Evolutionary conservation across 1,140 invertebrate genomes (phyloP).

Genomic region (Aporrectodea caliginosa): DNA sequence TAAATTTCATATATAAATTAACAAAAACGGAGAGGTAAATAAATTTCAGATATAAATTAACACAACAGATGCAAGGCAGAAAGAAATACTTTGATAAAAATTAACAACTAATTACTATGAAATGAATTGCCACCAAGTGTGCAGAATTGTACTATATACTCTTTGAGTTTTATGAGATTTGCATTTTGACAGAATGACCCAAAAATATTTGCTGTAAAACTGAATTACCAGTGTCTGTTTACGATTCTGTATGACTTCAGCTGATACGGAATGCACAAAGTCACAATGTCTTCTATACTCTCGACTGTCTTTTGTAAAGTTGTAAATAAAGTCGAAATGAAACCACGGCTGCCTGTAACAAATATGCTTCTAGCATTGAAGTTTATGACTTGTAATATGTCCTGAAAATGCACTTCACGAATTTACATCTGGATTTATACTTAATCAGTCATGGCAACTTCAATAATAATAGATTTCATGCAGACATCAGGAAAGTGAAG

Average conservation of each 20-base stretch:
- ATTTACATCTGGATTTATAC: background rate
- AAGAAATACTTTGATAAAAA: too few relatives aligned
- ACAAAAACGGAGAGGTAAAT: too few relatives aligned
- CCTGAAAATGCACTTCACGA: too few relatives aligned
- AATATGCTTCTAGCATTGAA: too few relatives aligned
- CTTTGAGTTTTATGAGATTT: background rate
- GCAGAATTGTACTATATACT: too few relatives aligned
- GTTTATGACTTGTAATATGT: too few relatives aligned
- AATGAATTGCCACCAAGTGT: too few relatives aligned
- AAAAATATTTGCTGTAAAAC: background rate
- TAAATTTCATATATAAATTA: background rate
- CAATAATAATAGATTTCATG: background rate
- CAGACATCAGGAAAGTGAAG: too few relatives aligned
- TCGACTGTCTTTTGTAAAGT: constrained; percentile 4
- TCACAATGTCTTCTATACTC: constrained; percentile 5
- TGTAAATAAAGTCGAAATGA: constrained; percentile 19
- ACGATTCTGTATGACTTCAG: constrained; percentile 8
- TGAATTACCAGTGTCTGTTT: constrained; percentile 1
- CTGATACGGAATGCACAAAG: constrained; percentile 9
- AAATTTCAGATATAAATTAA: too few relatives aligned
- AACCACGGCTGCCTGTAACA: constrained; percentile 15
- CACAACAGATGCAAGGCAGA: too few relatives aligned
- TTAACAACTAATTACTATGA: too few relatives aligned
- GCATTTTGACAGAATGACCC: background rate
- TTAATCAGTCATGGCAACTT: background rate